Conservation (phyloP, 2,113 vertebrate species). For the Datnioides undecimradiatus region DNA sequence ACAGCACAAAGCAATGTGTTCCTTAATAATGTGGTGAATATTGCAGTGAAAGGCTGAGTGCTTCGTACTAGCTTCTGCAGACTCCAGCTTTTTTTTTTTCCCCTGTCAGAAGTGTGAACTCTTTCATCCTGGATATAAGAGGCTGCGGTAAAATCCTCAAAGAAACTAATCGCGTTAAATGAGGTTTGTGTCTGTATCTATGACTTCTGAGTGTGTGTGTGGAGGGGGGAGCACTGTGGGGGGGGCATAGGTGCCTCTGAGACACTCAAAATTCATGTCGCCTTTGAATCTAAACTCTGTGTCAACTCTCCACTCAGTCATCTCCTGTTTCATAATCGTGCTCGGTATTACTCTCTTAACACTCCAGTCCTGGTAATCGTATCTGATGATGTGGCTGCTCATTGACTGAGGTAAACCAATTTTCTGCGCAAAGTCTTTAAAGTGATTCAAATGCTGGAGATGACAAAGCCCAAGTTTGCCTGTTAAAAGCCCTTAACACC, state of each 20-base stretch:
- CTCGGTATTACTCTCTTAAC: constrained; percentile 37
- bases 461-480: constrained; percentile 72
- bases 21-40: constrained; percentile 75
- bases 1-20: constrained; percentile 69
- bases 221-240: too few relatives aligned
- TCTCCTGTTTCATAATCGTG: constrained; percentile 26
- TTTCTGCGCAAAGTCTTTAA: constrained; percentile 59
- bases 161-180: constrained; percentile 79
- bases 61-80: constrained; percentile 59
- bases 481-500: constrained; percentile 75
- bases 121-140: constrained; percentile 76
- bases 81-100: constrained; percentile 45
- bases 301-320: constrained; percentile 32
- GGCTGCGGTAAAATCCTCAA: constrained; percentile 78
- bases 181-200: constrained; percentile 72
- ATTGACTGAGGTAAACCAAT: constrained; percentile 62
- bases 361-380: constrained; percentile 55
- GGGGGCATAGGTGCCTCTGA: constrained; percentile 46
- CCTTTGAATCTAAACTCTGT: constrained; percentile 47
- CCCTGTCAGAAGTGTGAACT: constrained; percentile 66
- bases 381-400: constrained; percentile 60
- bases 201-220: constrained; percentile 60
- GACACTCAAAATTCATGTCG: constrained; percentile 51
- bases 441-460: constrained; percentile 59
- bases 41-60: constrained; percentile 64